These are phyloP conservation scores for Rhagophthalmus giganteus DNA, from an alignment of 2,888 invertebrate genomes.

Conservation along the genomic window DNA sequence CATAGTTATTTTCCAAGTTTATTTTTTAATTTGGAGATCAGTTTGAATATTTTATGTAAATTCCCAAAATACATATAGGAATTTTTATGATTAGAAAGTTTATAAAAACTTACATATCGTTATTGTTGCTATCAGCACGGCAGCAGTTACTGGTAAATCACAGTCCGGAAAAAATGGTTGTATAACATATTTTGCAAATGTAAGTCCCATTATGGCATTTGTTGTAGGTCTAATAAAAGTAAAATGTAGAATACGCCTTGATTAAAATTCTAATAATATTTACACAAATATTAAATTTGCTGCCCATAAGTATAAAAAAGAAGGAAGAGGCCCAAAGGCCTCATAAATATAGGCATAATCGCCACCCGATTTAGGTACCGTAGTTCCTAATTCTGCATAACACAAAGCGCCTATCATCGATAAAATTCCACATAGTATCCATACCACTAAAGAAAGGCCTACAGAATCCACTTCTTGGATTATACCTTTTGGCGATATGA, in stretches of 20 bases:
- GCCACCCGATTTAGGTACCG: constrained; percentile 91
- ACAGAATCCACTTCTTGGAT: constrained; percentile 87
- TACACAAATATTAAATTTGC: constrained; percentile 96
- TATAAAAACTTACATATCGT: constrained; percentile 85
- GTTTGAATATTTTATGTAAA: too few relatives aligned
- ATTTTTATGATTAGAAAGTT: too few relatives aligned
- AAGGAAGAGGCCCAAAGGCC: constrained; percentile 87
- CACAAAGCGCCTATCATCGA: constrained; percentile 94
- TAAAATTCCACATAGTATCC: constrained; percentile 85
- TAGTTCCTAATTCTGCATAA: constrained; percentile 91
- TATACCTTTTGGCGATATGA: constrained; percentile 94
- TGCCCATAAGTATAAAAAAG: constrained; percentile 95
- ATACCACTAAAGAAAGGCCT: constrained; percentile 83
- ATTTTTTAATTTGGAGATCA: too few relatives aligned
- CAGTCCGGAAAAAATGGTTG: constrained; percentile 85
- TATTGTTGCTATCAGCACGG: constrained; percentile 75
- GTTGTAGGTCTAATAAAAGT: constrained; percentile 78
- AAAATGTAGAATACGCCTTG: neutral
- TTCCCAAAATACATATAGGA: too few relatives aligned
- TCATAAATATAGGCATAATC: constrained; percentile 96
- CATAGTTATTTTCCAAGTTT: too few relatives aligned
- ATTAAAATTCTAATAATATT: constrained; percentile 54
- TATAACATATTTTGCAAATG: constrained; percentile 90
- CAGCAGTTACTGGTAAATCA: constrained; percentile 68
- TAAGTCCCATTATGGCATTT: constrained; percentile 94